Base-by-base conservation (phyloP, 1,140 invertebrate species). In the Sitodiplosis mosellana region DNA sequence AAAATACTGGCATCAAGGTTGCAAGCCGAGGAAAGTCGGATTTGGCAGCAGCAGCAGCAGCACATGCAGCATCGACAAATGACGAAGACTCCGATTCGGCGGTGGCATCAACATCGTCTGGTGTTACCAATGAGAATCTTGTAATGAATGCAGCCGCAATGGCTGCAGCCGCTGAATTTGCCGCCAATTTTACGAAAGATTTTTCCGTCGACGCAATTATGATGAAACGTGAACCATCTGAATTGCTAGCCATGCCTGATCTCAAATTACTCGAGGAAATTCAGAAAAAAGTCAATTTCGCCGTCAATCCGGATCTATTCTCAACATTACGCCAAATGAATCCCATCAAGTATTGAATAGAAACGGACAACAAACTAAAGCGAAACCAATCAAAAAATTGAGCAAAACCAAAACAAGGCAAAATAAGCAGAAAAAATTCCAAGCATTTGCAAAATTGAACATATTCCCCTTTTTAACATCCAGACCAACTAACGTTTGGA, bases 191-290 rank as follows among this genome's bases (percentile, higher is more conserved):
- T 4, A 42, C 40, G 4, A 48, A 48, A 22, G 40, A 48, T 48
- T 48, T 48, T 41, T 36, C 33, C 2, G 47, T 48, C 11, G 47
- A 48, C n/a, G 47, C 47, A 3, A 34, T 48, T 10, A 48, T 48
- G 48, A 45, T 49, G 42, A 50, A 46, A 44, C 8, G 34, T 22
- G 15, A 47, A 50, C 34, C 21, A 40, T 27, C 27, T 3, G 27
- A 27, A 27, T 27, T 27, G 27, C 3, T 27, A 27, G 4, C 27
- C 14, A 40, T 40, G 17, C 37, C 37, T 14, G 37, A 40, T 18
- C 14, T 40, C 17, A n/a, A 40, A 15, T 40, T 40, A n/a, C 37
- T 40, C 17, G 37, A 40, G 14, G 37, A 40, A 15, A 15, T 40
- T 6, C 37, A 40, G 14, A 40, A 40, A 14, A 40, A 40, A 40